These are phyloP conservation scores for Phengaris alcon DNA, from an alignment of 2,888 invertebrate species.

Conservation along the genomic window DNA sequence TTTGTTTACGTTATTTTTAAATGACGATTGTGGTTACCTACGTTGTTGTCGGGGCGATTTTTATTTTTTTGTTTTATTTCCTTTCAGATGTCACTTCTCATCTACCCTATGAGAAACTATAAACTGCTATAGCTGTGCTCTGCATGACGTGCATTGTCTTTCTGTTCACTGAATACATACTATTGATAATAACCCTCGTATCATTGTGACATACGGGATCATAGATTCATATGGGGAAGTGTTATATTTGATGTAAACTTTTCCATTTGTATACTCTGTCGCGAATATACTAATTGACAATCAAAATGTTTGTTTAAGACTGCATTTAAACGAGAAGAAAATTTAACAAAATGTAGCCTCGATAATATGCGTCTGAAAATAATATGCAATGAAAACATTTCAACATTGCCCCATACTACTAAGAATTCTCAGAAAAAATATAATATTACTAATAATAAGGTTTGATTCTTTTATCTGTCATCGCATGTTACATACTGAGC, in stretches of 20 bases:
- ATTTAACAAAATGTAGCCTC: not conserved
- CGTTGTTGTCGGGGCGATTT: slow-evolving; percentile 31
- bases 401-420: not conserved
- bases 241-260: not conserved
- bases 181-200: slow-evolving; percentile 37
- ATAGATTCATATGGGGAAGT: not conserved
- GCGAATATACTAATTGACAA: not conserved
- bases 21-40: not conserved
- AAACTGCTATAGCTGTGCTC: slow-evolving; percentile 80
- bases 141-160: slow-evolving; percentile 73
- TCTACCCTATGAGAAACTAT: slow-evolving; percentile 95
- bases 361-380: too few relatives aligned
- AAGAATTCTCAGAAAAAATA: slow-evolving; percentile 27
- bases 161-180: slow-evolving; percentile 56
- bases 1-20: too few relatives aligned
- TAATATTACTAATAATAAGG: slow-evolving; percentile 23
- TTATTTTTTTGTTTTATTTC: slow-evolving; percentile 70
- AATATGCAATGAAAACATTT: too few relatives aligned
- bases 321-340: not conserved
- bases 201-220: slow-evolving; percentile 11
- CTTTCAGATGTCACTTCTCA: slow-evolving; percentile 94
- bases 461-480: slow-evolving; percentile 27
- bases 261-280: not conserved
- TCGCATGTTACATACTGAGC: slow-evolving; percentile 43
- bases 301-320: not conserved